Evolutionary conservation across 1,140 invertebrate species (phyloP).

Genomic region (Zaprionus ornatus): DNA sequence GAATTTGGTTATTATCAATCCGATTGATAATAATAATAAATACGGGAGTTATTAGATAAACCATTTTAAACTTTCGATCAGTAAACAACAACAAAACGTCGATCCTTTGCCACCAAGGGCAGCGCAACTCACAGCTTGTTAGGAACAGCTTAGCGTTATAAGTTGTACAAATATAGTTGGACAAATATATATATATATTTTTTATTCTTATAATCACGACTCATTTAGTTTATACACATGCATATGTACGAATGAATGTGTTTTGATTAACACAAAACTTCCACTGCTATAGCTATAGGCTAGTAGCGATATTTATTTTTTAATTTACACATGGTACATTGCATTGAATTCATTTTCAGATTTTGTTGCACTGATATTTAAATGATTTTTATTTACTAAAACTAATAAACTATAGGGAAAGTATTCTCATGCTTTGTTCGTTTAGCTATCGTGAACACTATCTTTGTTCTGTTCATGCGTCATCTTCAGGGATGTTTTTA

Average conservation of each 20-base stretch:
- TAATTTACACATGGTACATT: slow-evolving; percentile 55
- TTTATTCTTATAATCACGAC: slow-evolving; percentile 40
- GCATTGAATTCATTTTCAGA: slow-evolving; percentile 24
- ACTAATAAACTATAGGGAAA: slow-evolving; percentile 63
- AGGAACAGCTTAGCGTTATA: too few relatives aligned
- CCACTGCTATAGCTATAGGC: slow-evolving; percentile 22
- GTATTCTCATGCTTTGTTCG: slow-evolving; percentile 67
- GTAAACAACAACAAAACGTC: too few relatives aligned
- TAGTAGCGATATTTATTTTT: slow-evolving; percentile 34
- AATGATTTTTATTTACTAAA: slow-evolving; percentile 59
- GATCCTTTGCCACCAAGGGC: too few relatives aligned
- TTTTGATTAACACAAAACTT: slow-evolving; percentile 46
- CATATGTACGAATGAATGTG: too few relatives aligned
- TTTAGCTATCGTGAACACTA: slow-evolving; percentile 67
- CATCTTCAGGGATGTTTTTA: slow-evolving; percentile 36
- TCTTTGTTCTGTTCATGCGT: slow-evolving; percentile 71
- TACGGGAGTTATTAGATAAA: too few relatives aligned
- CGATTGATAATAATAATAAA: too few relatives aligned
- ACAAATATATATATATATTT: too few relatives aligned
- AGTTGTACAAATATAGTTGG: too few relatives aligned
- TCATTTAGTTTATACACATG: slow-evolving; percentile 23
- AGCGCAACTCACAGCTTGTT: too few relatives aligned
- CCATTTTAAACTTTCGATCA: too few relatives aligned
- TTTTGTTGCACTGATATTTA: slow-evolving; percentile 28
- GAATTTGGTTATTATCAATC: too few relatives aligned